These are phyloP conservation scores for Ochropleura leucogaster DNA, from an alignment of 2,888 invertebrate species.

Conservation along the genomic window DNA sequence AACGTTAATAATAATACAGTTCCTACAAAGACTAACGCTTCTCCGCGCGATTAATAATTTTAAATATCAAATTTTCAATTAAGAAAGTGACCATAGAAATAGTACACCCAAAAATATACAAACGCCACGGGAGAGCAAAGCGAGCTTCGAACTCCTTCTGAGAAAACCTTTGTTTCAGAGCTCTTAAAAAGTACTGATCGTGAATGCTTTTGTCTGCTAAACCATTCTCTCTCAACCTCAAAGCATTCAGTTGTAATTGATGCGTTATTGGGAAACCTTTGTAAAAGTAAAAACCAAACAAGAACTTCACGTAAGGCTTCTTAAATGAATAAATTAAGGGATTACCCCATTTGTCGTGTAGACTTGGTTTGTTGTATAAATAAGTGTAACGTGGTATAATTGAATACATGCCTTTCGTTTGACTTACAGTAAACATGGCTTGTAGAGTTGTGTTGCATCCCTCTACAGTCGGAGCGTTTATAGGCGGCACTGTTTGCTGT, in stretches of 20 bases:
- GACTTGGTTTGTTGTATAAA: conserved; percentile 39
- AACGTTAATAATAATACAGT: not conserved
- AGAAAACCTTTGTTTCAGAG: conserved; percentile 43
- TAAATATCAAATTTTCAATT: conserved; percentile 38
- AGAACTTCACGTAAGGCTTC: conserved; percentile 36
- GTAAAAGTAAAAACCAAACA: conserved; percentile 47
- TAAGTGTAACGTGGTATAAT: conserved; percentile 43
- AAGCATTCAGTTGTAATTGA: conserved; percentile 24
- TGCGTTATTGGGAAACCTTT: conserved; percentile 57
- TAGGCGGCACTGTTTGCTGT: not conserved
- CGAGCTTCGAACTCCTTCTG: conserved; percentile 45
- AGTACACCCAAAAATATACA: conserved; percentile 49
- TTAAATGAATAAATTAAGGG: conserved; percentile 44
- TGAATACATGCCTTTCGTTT: conserved; percentile 28
- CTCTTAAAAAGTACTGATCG: conserved; percentile 36
- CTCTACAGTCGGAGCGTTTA: not conserved
- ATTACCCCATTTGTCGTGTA: conserved; percentile 59
- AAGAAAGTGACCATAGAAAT: conserved; percentile 45
- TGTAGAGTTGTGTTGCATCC: conserved; percentile 51
- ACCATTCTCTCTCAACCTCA: conserved; percentile 56
- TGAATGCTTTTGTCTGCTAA: conserved; percentile 45
- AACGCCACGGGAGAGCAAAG: conserved; percentile 56
- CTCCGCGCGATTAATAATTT: conserved; percentile 3
- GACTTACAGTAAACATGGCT: conserved; percentile 41
- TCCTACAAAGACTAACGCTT: not conserved